Percentiles rank a stretch among this genome's conserved stretches.
These are phyloP conservation scores for Ptilodon capucinus DNA, from an alignment of 2,888 invertebrate genomes.

Conservation along the genomic window DNA sequence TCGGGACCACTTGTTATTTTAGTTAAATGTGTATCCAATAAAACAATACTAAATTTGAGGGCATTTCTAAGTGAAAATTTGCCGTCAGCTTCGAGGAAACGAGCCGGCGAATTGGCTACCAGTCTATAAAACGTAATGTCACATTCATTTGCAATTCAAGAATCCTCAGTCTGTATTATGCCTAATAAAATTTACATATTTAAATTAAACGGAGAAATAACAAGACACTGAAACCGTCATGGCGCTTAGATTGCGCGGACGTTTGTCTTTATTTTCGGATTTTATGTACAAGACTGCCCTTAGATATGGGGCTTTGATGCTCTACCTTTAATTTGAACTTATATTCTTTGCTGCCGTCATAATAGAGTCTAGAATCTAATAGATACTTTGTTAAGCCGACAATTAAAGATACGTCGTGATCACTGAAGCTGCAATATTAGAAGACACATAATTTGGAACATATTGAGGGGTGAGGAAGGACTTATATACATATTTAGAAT, in stretches of 20 bases:
- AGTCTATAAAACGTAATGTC: slow-evolving; percentile 80
- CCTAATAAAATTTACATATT: slow-evolving; percentile 83
- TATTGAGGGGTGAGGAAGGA: too few species aligned
- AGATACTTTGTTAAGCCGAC: too few species aligned
- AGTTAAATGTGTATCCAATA: slow-evolving; percentile 46
- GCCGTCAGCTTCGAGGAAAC: slow-evolving; percentile 69
- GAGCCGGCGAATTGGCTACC: slow-evolving; percentile 78
- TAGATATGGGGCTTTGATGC: slow-evolving; percentile 7
- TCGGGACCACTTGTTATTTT: slow-evolving; percentile 41
- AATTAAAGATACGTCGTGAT: too few species aligned
- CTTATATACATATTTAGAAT: too few species aligned
- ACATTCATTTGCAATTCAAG: slow-evolving; percentile 82
- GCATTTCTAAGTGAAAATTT: slow-evolving; percentile 75
- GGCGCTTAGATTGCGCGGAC: slow-evolving; percentile 60
- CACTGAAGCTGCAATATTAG: too few species aligned
- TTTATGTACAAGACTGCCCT: slow-evolving; percentile 23
- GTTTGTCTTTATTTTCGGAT: slow-evolving; percentile 38
- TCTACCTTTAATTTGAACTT: neutral
- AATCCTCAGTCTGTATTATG: slow-evolving; percentile 79
- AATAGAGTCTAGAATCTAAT: too few species aligned
- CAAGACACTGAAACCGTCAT: slow-evolving; percentile 74
- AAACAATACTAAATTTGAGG: slow-evolving; percentile 58
- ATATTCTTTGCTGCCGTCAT: too few species aligned
- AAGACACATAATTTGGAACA: too few species aligned
- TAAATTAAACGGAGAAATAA: slow-evolving; percentile 82